A percentile compares a stretch with the other conserved stretches of the same genome.
phyloP scores from a whole-genome alignment of 2,113 vertebrate species.

The Sylvietta virens region DNA sequence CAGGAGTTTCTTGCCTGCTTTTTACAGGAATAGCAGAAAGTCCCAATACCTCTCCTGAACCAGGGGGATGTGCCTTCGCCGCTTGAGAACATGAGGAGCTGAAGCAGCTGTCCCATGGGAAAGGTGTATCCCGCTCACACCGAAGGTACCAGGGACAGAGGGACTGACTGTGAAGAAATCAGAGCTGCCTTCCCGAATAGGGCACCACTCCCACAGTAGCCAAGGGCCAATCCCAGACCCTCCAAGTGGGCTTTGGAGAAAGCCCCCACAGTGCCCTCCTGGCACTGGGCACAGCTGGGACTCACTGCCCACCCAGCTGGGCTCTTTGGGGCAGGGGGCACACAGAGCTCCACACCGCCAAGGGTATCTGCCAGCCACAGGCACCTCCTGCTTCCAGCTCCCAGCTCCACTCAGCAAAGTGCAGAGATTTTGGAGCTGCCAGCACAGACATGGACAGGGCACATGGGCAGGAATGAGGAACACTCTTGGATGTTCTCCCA shows the following conservation, averaged over 20 bases:
- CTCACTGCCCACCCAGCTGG: rapidly evolving
- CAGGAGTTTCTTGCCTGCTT: neutral
- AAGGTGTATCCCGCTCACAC: rapidly evolving
- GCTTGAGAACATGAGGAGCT: neutral
- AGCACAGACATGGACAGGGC: neutral
- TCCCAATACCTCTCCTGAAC: neutral
- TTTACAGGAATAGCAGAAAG: neutral
- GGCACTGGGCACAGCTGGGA: neutral
- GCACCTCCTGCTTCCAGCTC: neutral
- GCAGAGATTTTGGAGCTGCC: neutral
- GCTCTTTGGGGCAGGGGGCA: neutral
- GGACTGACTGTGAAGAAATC: neutral
- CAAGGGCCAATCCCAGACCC: too few relatives aligned
- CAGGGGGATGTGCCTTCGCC: too few relatives aligned
- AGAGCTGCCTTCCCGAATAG: neutral
- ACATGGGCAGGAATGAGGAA: neutral
- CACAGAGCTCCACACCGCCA: rapidly evolving
- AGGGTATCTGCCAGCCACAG: neutral
- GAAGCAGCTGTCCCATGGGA: neutral
- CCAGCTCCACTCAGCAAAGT: neutral
- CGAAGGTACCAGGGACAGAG: neutral
- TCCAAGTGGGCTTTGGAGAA: neutral
- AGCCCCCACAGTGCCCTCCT: rapidly evolving
- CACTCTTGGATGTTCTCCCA: neutral
- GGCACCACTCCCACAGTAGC: neutral